Percentiles rank a stretch among this genome's conserved stretches.
These are phyloP conservation scores for Halcyon senegalensis DNA, from an alignment of 2,113 vertebrate species.

Conservation along the genomic window DNA sequence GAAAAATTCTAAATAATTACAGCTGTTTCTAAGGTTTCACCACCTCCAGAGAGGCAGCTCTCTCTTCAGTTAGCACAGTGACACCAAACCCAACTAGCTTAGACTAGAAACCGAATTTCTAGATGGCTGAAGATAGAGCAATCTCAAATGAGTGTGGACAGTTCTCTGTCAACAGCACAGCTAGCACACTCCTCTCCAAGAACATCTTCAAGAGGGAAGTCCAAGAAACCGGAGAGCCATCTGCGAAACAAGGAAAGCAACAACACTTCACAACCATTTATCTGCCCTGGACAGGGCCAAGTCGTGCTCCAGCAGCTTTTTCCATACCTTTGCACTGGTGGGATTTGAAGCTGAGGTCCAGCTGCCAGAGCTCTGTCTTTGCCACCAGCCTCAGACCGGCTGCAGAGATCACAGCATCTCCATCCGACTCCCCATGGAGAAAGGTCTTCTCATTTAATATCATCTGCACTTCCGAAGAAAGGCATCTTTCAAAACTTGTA, in stretches of 20 bases:
- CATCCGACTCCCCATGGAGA: background rate
- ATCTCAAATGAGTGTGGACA: background rate
- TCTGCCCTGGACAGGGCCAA: background rate
- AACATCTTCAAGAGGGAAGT: background rate
- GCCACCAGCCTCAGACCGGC: fast-evolving
- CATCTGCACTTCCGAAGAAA: background rate
- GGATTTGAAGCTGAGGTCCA: background rate
- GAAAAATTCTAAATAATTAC: background rate
- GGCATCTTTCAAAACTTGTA: background rate
- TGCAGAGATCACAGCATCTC: background rate
- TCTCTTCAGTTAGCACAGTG: background rate
- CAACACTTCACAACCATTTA: fast-evolving
- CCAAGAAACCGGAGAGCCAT: background rate
- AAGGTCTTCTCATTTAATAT: background rate
- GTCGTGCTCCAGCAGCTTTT: background rate
- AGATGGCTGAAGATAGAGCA: background rate
- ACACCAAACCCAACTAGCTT: background rate
- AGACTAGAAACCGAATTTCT: background rate
- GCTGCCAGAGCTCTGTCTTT: background rate
- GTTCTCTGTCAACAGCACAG: constrained; percentile 22
- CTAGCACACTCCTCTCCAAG: background rate
- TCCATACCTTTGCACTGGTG: fast-evolving
- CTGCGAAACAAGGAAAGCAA: background rate
- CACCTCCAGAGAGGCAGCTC: background rate
- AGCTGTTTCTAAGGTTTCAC: background rate